phyloP scores from a whole-genome alignment of 2,888 invertebrate genomes.

The Synergus gifuensis region DNA sequence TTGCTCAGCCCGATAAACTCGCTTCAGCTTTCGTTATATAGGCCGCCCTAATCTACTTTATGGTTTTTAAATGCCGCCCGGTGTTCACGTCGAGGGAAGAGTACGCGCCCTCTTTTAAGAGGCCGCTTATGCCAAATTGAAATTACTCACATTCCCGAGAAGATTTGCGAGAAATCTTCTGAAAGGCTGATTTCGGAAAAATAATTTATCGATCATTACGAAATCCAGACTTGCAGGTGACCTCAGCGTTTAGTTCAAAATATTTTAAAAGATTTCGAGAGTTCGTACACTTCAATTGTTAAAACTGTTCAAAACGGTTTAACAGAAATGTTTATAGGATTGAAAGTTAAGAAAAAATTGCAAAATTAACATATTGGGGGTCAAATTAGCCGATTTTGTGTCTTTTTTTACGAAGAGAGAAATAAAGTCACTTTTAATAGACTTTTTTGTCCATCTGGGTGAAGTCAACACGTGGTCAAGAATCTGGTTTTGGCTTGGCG shows the following conservation, averaged over 20 bases:
- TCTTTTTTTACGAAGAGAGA: constrained; percentile 17
- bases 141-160: not conserved
- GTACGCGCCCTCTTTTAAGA: constrained; percentile 37
- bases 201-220: not conserved
- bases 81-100: constrained; percentile 14
- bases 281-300: not conserved
- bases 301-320: too few species aligned
- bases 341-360: too few species aligned
- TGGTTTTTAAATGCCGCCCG: constrained; percentile 33
- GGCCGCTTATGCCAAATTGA: constrained; percentile 11
- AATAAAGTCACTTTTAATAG: not conserved
- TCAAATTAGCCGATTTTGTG: constrained; percentile 9
- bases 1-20: not conserved
- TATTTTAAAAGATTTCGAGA: not conserved
- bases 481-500: constrained; percentile 37
- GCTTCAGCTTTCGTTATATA: constrained; percentile 10
- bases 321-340: too few species aligned
- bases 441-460: constrained; percentile 20
- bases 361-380: constrained; percentile 7
- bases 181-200: not conserved
- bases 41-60: constrained; percentile 27
- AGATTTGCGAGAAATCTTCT: constrained; percentile 10
- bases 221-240: not conserved
- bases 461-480: constrained; percentile 24
- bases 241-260: not conserved